Conservation (phyloP, 2,113 vertebrate genomes). For the Hoplias malabaricus region DNA sequence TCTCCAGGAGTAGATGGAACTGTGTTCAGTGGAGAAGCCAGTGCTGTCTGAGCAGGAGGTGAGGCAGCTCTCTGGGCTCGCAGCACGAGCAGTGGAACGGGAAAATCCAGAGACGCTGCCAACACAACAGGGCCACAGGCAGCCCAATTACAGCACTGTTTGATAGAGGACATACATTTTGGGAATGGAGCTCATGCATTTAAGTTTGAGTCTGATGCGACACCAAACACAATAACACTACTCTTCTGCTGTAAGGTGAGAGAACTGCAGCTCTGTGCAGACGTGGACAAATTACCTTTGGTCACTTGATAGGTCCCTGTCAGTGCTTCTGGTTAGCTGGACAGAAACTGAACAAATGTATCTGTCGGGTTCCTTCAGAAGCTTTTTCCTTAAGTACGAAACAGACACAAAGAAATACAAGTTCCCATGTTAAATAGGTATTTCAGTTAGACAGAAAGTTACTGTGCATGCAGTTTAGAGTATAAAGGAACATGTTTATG, state of each 20-base stretch:
- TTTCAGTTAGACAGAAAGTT: not conserved
- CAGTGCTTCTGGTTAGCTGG: constrained; percentile 65
- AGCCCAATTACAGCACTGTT: constrained; percentile 2
- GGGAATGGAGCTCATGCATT: not conserved
- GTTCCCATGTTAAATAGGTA: not conserved
- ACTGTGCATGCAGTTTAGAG: not conserved
- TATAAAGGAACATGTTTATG: not conserved
- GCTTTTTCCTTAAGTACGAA: constrained; percentile 65
- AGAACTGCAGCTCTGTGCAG: not conserved
- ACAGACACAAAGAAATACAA: constrained; percentile 12
- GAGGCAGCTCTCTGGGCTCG: constrained; percentile 61
- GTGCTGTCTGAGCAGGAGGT: constrained; percentile 73
- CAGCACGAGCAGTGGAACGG: constrained; percentile 53
- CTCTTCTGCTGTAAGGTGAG: not conserved
- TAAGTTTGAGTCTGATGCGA: not conserved
- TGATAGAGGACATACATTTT: not conserved
- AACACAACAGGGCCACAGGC: constrained; percentile 44
- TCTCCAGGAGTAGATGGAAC: constrained; percentile 83
- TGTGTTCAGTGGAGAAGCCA: constrained; percentile 79
- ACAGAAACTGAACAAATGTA: constrained; percentile 57
- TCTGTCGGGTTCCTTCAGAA: constrained; percentile 59
- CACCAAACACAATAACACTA: not conserved
- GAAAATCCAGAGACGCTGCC: constrained; percentile 62
- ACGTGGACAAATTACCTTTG: constrained; percentile 62
- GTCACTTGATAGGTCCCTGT: constrained; percentile 65